Conservation (phyloP, 2,113 vertebrate species). For the Poeciliopsis prolifica region DNA sequence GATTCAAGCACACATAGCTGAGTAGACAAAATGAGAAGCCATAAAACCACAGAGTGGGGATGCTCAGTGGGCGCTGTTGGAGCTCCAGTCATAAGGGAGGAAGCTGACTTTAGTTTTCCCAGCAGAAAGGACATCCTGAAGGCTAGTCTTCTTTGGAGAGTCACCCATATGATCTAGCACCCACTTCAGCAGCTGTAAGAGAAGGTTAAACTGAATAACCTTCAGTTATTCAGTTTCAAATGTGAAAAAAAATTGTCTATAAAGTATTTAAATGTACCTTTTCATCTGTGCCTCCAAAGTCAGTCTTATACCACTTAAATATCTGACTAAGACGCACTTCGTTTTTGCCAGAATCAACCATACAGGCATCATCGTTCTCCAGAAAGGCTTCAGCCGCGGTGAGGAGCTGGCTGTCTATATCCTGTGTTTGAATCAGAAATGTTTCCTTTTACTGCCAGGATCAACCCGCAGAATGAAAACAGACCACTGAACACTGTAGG, state of each 20-base stretch:
- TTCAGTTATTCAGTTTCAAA: too few relatives aligned
- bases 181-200: constrained; percentile 78
- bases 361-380: constrained; percentile 78
- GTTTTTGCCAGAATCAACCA: constrained; percentile 74
- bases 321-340: constrained; percentile 83
- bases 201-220: too few relatives aligned
- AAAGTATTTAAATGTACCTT: constrained; percentile 65
- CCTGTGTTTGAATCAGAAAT: constrained; percentile 55
- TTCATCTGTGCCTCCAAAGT: constrained; percentile 83
- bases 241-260: not conserved
- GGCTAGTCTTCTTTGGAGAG: constrained; percentile 78
- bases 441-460: not conserved
- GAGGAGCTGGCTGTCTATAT: constrained; percentile 78
- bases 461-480: not conserved
- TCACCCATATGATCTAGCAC: constrained; percentile 80
- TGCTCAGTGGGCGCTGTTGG: constrained; percentile 76
- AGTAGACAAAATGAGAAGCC: constrained; percentile 12
- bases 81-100: constrained; percentile 83
- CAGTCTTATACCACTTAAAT: constrained; percentile 84
- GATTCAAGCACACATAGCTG: not conserved
- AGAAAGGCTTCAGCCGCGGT: constrained; percentile 81
- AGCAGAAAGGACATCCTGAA: constrained; percentile 71
- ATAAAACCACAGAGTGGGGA: constrained; percentile 4
- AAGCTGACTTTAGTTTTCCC: constrained; percentile 79
- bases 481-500: not conserved